Conservation (phyloP, 2,797 vertebrate genomes). For the Acropternis orthonyx region DNA sequence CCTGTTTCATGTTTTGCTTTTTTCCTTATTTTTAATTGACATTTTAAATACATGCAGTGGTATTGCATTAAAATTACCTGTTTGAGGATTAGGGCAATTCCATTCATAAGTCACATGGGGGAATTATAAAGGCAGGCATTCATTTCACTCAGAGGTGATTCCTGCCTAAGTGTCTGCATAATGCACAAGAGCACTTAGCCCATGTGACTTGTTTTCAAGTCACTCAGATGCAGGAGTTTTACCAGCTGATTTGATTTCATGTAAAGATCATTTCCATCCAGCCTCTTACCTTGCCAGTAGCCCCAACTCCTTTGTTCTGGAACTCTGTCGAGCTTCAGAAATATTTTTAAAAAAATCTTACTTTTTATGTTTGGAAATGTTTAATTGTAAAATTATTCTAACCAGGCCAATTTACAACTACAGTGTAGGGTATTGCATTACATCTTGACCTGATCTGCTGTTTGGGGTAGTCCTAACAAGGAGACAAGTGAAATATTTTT, state of each 20-base stretch:
- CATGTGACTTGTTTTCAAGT: background rate
- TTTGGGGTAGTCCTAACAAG: background rate
- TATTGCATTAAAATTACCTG: slow-evolving; percentile 40
- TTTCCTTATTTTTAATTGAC: slow-evolving; percentile 52
- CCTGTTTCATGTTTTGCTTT: background rate
- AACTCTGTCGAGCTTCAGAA: background rate
- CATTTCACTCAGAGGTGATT: slow-evolving; percentile 36
- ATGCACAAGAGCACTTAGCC: background rate
- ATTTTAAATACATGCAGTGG: slow-evolving; percentile 46
- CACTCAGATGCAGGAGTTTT: background rate
- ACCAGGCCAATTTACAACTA: background rate
- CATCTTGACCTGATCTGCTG: background rate
- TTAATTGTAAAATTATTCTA: background rate
- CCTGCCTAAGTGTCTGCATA: slow-evolving; percentile 6
- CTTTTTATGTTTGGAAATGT: background rate
- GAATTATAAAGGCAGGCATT: slow-evolving; percentile 40
- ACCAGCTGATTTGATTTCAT: background rate
- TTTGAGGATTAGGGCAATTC: slow-evolving; percentile 51
- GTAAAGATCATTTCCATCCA: background rate
- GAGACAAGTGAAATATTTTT: background rate
- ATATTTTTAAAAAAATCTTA: background rate
- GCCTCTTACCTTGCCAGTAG: background rate
- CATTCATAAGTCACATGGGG: slow-evolving; percentile 17
- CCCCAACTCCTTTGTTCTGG: background rate
- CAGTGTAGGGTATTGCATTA: background rate